Percentiles rank a stretch among this genome's conserved stretches.
Evolutionary conservation across 1,140 invertebrate genomes (phyloP).

Genomic region (Telenomus remus): DNA sequence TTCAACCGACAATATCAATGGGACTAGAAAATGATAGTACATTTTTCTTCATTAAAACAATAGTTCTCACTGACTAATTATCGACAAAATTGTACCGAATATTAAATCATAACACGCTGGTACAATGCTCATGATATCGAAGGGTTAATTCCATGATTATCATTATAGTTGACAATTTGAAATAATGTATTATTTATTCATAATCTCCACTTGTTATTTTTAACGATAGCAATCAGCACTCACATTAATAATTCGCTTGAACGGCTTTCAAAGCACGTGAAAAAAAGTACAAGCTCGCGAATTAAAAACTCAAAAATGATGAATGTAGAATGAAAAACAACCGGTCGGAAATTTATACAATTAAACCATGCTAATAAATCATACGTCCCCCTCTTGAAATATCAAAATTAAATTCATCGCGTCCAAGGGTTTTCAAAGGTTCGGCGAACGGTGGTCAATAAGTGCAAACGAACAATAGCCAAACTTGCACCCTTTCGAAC

Average conservation of each 20-base stretch:
- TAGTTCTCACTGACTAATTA: too few species aligned
- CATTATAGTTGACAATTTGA: too few species aligned
- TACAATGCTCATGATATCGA: too few species aligned
- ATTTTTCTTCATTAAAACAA: too few species aligned
- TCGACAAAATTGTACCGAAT: too few species aligned
- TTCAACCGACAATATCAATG: too few species aligned
- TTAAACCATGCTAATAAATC: slow-evolving; percentile 46
- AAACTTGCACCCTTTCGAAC: slow-evolving; percentile 54
- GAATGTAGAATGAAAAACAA: slow-evolving; percentile 39
- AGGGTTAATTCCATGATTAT: too few species aligned
- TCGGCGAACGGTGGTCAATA: slow-evolving; percentile 31
- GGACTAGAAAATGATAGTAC: too few species aligned
- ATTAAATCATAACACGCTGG: too few species aligned
- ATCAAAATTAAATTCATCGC: slow-evolving; percentile 35
- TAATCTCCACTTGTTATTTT: slow-evolving; percentile 21
- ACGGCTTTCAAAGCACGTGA: slow-evolving; percentile 28
- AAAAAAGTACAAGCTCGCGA: slow-evolving; percentile 23
- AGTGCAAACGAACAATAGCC: slow-evolving; percentile 48
- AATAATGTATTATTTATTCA: slow-evolving; percentile 16
- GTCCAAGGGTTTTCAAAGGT: slow-evolving; percentile 29
- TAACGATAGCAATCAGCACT: slow-evolving; percentile 3
- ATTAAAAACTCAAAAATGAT: slow-evolving; percentile 46
- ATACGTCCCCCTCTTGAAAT: slow-evolving; percentile 24
- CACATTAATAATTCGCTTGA: slow-evolving; percentile 39
- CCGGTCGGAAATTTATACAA: slow-evolving; percentile 52